Conservation (phyloP, 2,888 invertebrate species). For the Lissonota sp. region DNA sequence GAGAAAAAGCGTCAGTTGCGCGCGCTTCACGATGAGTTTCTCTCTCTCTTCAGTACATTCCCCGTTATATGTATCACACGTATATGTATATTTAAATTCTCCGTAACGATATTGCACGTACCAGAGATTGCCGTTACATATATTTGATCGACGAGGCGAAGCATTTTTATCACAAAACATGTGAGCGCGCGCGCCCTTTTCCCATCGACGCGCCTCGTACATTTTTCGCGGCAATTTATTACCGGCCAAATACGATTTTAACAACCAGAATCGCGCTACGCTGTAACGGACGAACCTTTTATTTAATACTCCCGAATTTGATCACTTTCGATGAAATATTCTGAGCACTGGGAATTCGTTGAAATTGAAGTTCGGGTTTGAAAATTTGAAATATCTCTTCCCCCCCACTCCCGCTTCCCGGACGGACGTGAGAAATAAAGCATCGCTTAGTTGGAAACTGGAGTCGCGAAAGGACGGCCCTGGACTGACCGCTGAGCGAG, state of each 20-base stretch:
- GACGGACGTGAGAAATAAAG: constrained; percentile 15
- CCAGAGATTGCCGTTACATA: not conserved
- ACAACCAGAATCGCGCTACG: not conserved
- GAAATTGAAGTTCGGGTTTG: not conserved
- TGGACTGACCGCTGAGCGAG: constrained; percentile 67
- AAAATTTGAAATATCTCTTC: not conserved
- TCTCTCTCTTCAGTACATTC: too few relatives aligned
- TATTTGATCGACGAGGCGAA: too few relatives aligned
- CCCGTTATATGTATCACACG: constrained; percentile 6
- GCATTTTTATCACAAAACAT: too few relatives aligned
- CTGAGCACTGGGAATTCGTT: not conserved
- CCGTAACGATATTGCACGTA: not conserved
- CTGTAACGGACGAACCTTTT: not conserved
- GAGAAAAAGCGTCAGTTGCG: constrained; percentile 72
- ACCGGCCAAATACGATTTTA: constrained; percentile 10
- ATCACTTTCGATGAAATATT: not conserved
- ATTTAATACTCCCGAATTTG: not conserved
- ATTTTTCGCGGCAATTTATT: constrained; percentile 13
- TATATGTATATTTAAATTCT: constrained; percentile 2
- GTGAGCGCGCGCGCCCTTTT: too few relatives aligned
- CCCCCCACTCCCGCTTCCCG: constrained; percentile 5
- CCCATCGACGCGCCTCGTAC: not conserved
- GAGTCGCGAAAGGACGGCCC: constrained; percentile 65
- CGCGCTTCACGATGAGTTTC: constrained; percentile 71
- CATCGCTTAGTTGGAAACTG: constrained; percentile 41